Percentiles rank a stretch among this genome's conserved stretches.
phyloP scores from a whole-genome alignment of 2,888 invertebrate species.

The Polyommatus icarus region DNA sequence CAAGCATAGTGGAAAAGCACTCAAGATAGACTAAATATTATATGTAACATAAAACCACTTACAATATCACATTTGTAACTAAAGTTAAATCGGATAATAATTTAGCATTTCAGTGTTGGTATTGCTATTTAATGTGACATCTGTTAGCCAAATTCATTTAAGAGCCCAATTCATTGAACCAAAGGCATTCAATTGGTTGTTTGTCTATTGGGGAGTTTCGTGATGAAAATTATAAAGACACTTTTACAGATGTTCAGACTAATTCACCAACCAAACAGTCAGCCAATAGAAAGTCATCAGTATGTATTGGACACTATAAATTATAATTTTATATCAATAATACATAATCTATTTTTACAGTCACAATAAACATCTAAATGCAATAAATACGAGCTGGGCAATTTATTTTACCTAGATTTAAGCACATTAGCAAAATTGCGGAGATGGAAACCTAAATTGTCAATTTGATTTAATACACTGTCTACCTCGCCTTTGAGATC shows the following conservation, averaged over 20 bases:
- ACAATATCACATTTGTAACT: constrained; percentile 70
- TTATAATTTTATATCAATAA: constrained; percentile 58
- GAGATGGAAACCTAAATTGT: constrained; percentile 64
- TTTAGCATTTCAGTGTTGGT: constrained; percentile 26
- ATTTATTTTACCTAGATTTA: constrained; percentile 73
- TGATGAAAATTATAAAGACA: neutral
- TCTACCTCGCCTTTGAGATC: constrained; percentile 77
- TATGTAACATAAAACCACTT: constrained; percentile 33
- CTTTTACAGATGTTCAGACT: neutral
- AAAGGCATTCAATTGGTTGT: neutral
- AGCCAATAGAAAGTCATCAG: neutral
- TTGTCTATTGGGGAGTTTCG: neutral
- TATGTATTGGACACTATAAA: constrained; percentile 41
- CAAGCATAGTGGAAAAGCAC: constrained; percentile 14
- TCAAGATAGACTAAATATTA: constrained; percentile 60
- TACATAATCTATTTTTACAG: constrained; percentile 70
- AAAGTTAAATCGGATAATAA: constrained; percentile 63
- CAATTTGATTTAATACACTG: constrained; percentile 61
- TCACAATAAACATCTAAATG: constrained; percentile 72
- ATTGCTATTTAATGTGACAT: constrained; percentile 47
- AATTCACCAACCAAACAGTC: neutral
- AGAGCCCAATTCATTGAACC: constrained; percentile 30
- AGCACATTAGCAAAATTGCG: constrained; percentile 77
- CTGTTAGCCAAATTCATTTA: constrained; percentile 56
- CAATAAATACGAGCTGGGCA: constrained; percentile 72